phyloP scores from a whole-genome alignment of 2,888 invertebrate genomes.

The Limnephilus auricula region DNA sequence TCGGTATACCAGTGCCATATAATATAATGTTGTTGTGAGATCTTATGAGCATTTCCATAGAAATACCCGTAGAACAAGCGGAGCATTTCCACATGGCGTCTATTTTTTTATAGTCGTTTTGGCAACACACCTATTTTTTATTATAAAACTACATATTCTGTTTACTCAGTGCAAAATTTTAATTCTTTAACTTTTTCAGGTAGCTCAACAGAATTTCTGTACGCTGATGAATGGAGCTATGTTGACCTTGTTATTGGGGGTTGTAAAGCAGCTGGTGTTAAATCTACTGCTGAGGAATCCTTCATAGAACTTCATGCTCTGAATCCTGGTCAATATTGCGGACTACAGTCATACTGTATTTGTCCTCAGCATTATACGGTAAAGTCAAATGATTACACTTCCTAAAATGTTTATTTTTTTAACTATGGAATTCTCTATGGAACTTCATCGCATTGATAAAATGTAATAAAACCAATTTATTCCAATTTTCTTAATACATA shows the following conservation, averaged over 20 bases:
- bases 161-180: not conserved
- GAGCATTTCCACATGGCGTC: not conserved
- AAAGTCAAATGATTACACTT: not conserved
- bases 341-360: constrained; percentile 47
- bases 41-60: not conserved
- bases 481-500: too few relatives aligned
- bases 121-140: too few relatives aligned
- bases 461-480: not conserved
- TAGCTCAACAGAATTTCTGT: constrained; percentile 49
- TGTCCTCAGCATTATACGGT: constrained; percentile 57
- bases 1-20: too few relatives aligned
- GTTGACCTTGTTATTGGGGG: constrained; percentile 39
- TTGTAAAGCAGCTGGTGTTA: constrained; percentile 26
- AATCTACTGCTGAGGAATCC: constrained; percentile 25
- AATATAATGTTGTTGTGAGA: too few relatives aligned
- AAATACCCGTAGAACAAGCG: too few relatives aligned
- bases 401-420: too few relatives aligned
- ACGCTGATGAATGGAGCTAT: constrained; percentile 51
- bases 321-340: constrained; percentile 46
- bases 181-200: constrained; percentile 7
- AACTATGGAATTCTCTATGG: too few relatives aligned
- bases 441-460: not conserved
- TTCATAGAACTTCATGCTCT: constrained; percentile 46
- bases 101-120: not conserved
- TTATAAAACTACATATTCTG: too few relatives aligned